Conservation (phyloP, 2,888 invertebrate genomes). For the Chouioia cunea region DNA sequence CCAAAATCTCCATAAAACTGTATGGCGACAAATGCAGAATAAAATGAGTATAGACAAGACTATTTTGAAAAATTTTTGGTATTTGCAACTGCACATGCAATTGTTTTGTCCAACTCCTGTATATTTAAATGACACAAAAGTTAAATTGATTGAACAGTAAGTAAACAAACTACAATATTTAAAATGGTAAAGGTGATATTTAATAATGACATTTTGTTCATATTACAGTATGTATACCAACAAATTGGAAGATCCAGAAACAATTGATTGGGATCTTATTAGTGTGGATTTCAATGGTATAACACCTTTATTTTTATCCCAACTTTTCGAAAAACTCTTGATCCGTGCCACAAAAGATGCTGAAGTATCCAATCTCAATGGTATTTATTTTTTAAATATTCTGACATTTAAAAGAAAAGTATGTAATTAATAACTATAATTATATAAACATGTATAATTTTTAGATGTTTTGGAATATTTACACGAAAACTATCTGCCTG, state of each 20-base stretch:
- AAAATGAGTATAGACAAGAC: conserved; percentile 51
- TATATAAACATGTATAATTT: too few relatives aligned
- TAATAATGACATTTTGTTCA: background rate
- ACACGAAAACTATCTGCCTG: conserved; percentile 48
- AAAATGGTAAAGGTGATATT: conserved; percentile 2
- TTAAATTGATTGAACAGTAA: conserved; percentile 61
- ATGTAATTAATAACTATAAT: background rate
- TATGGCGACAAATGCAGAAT: conserved; percentile 58
- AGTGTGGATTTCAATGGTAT: conserved; percentile 56
- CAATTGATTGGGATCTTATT: conserved; percentile 56
- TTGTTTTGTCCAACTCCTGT: conserved; percentile 56
- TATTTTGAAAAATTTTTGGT: conserved; percentile 56
- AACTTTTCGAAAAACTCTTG: conserved; percentile 46
- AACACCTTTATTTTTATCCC: conserved; percentile 53
- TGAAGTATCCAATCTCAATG: background rate
- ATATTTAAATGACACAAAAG: conserved; percentile 57
- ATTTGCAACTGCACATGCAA: conserved; percentile 58
- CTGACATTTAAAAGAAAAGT: background rate
- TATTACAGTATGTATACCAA: conserved; percentile 48
- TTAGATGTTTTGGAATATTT: conserved; percentile 54
- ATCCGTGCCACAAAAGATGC: conserved; percentile 6
- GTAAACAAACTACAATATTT: conserved; percentile 38
- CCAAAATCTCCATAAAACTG: conserved; percentile 53
- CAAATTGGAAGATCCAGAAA: conserved; percentile 43
- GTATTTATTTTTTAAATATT: conserved; percentile 14